phyloP scores from a whole-genome alignment of 2,797 vertebrate genomes.

The Columba guinea region DNA sequence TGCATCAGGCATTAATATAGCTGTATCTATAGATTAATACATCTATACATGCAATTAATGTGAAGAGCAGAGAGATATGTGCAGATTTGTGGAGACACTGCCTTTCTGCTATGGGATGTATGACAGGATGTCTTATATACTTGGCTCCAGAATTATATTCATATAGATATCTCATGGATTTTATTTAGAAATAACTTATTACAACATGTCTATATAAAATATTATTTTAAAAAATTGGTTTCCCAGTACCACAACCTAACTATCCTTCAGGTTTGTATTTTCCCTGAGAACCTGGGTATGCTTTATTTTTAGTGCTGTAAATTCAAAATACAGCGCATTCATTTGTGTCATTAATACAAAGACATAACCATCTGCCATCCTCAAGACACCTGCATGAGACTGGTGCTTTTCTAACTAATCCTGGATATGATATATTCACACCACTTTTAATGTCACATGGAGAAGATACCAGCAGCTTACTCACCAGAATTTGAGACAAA shows the following conservation, averaged over 20 bases:
- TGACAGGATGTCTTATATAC: background rate
- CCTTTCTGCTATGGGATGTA: background rate
- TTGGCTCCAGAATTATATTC: background rate
- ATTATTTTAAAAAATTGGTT: background rate
- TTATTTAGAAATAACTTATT: background rate
- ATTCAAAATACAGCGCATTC: background rate
- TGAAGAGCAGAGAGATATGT: background rate
- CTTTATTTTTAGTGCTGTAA: background rate
- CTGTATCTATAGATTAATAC: background rate
- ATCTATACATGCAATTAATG: background rate
- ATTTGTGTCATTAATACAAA: constrained; percentile 32
- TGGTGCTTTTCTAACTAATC: constrained; percentile 13
- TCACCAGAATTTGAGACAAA: background rate
- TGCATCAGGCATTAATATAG: background rate
- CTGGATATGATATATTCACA: background rate
- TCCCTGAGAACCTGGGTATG: background rate
- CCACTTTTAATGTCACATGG: background rate
- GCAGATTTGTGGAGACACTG: background rate
- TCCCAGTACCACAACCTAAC: background rate
- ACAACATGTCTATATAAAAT: background rate
- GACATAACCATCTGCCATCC: constrained; percentile 1
- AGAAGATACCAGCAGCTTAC: background rate
- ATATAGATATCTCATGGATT: background rate
- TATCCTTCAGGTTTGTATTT: background rate
- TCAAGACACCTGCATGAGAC: background rate